Conservation (phyloP, 2,113 vertebrate species). For the Motacilla tschutschensis region DNA sequence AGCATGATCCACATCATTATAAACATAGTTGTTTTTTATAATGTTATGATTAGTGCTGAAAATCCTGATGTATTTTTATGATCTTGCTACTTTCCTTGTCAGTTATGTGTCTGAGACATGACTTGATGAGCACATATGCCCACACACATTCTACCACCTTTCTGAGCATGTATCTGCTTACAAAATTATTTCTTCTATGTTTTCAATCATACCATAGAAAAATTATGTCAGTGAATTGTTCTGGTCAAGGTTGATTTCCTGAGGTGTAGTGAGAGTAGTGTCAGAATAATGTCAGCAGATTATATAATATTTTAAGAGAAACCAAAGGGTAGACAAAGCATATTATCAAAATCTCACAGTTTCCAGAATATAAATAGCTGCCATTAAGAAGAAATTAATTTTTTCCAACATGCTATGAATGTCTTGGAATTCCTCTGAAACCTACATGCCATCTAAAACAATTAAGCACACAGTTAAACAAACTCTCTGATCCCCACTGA, state of each 20-base stretch:
- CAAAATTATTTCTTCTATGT: background rate
- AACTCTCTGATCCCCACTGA: background rate
- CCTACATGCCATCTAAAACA: background rate
- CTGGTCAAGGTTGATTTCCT: background rate
- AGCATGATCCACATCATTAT: background rate
- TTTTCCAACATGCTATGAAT: background rate
- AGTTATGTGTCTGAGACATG: slow-evolving; percentile 10
- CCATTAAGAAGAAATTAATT: background rate
- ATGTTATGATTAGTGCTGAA: slow-evolving; percentile 14
- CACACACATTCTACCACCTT: slow-evolving; percentile 2
- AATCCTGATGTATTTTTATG: slow-evolving; percentile 26
- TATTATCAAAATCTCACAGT: background rate
- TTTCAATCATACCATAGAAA: background rate
- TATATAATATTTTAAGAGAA: background rate
- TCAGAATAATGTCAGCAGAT: background rate
- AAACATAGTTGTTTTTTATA: background rate
- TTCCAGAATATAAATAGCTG: background rate
- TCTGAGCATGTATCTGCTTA: background rate
- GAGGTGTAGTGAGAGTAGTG: background rate
- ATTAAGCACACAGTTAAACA: background rate
- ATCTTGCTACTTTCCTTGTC: slow-evolving; percentile 46
- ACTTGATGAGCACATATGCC: background rate
- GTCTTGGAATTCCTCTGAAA: background rate
- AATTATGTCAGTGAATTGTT: background rate
- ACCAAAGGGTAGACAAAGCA: background rate